Conservation (phyloP, 2,888 invertebrate species). For the Lithophane socia region DNA sequence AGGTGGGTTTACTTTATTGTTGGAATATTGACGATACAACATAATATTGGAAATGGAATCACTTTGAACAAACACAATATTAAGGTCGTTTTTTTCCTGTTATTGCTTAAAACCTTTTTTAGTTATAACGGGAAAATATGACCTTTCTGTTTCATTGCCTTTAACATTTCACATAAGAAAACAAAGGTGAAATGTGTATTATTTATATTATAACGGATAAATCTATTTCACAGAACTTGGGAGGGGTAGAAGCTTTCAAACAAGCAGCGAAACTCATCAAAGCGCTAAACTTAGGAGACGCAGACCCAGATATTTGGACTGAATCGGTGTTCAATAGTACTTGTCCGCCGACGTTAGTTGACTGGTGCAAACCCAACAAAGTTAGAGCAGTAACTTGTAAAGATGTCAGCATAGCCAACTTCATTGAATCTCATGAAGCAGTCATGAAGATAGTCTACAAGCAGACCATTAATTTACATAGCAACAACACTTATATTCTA, state of each 20-base stretch:
- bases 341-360: constrained; percentile 85
- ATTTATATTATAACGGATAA: constrained; percentile 13
- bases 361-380: constrained; percentile 87
- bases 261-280: constrained; percentile 85
- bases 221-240: constrained; percentile 81
- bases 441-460: constrained; percentile 87
- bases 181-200: constrained; percentile 1
- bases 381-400: constrained; percentile 88
- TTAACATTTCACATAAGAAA: constrained; percentile 1
- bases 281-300: constrained; percentile 84
- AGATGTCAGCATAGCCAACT: constrained; percentile 87
- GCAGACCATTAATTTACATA: constrained; percentile 84
- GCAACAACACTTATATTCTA: constrained; percentile 86
- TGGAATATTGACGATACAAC: constrained; percentile 1
- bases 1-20: constrained; percentile 72
- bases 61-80: constrained; percentile 29
- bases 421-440: constrained; percentile 89
- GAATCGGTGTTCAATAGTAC: constrained; percentile 87
- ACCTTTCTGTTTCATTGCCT: constrained; percentile 19
- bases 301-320: constrained; percentile 84
- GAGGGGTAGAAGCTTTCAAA: constrained; percentile 86
- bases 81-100: neutral
- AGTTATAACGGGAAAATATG: constrained; percentile 6
- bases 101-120: constrained; percentile 7
- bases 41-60: constrained; percentile 15